Conservation (phyloP, 2,888 invertebrate genomes). For the Aleiodes testaceus region DNA sequence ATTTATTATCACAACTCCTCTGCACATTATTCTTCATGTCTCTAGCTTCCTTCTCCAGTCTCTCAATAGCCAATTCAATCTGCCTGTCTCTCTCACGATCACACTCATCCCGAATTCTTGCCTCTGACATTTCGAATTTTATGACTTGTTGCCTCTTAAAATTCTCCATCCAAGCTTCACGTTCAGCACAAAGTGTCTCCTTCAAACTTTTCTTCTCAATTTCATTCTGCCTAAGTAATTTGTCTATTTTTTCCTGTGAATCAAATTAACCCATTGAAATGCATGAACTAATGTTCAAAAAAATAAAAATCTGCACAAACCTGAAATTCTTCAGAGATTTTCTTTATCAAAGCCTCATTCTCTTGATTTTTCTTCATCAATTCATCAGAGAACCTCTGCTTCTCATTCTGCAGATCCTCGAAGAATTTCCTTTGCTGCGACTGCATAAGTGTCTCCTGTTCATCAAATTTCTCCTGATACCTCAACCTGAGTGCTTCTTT, state of each 20-base stretch:
- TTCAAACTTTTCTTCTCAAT: slow-evolving; percentile 76
- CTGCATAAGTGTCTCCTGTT: slow-evolving; percentile 61
- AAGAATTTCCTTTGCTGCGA: slow-evolving; percentile 57
- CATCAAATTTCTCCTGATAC: slow-evolving; percentile 69
- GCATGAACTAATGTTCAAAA: slow-evolving; percentile 41
- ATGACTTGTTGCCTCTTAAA: slow-evolving; percentile 78
- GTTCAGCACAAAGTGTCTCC: slow-evolving; percentile 77
- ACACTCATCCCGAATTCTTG: slow-evolving; percentile 80
- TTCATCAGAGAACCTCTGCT: slow-evolving; percentile 57
- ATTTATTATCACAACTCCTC: slow-evolving; percentile 76
- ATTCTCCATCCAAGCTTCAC: slow-evolving; percentile 79
- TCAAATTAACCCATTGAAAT: background rate
- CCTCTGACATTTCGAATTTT: slow-evolving; percentile 79
- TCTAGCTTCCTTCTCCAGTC: slow-evolving; percentile 80
- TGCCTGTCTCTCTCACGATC: slow-evolving; percentile 85
- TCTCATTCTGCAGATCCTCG: slow-evolving; percentile 61
- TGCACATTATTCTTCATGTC: slow-evolving; percentile 76
- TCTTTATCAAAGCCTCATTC: slow-evolving; percentile 56
- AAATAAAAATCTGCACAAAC: slow-evolving; percentile 45
- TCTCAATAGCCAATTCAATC: slow-evolving; percentile 83
- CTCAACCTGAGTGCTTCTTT: slow-evolving; percentile 77
- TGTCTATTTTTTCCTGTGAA: slow-evolving; percentile 60
- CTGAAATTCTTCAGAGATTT: slow-evolving; percentile 56
- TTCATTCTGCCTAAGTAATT: slow-evolving; percentile 62
- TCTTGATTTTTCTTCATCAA: slow-evolving; percentile 58